Evolutionary conservation across 2,888 invertebrate genomes (phyloP), one percentile per base, ranked within the genome.

Genomic region (Uropetala carovei): DNA sequence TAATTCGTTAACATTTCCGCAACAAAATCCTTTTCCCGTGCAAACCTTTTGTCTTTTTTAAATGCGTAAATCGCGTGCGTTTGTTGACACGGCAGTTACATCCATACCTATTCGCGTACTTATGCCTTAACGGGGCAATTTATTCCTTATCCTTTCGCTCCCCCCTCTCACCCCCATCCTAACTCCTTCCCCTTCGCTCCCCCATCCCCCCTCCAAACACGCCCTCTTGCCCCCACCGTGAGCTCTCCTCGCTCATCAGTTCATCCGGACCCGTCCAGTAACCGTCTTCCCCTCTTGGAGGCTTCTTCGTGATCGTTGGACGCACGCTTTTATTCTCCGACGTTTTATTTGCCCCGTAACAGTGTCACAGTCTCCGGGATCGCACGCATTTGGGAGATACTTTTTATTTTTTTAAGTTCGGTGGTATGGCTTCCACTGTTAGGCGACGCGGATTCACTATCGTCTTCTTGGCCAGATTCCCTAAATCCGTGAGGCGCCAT

Each of bases 191-290:
- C 7, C 83, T 27, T 22, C 59, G 13, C 13, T 59, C 57, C 14
- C 22, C 60, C 14, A 59, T 59, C 86, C 30, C 59, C 86, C 11
- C 27, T 11, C 5, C 30, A 5, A 13, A 58, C 59, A n/a, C 27
- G 22, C 13, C 43, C 89, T 64, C n/a, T 56, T 56, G 43, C 82
- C 82, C 30, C 82, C 14, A 16, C 43, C 30, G 1, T n/a, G 68
- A 68, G 22, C 68, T 11, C 27, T 27, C 59, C 82, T 27, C 30
- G 22, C 58, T 59, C 86, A 86, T 27, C 58, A 85, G 57, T 30
- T 30, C 86, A 30, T 86, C 30, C 60, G 57, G 30, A 60, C 86
- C 60, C 89, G 18, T 89, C 43, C 89, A 18, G 18, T 56, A 18
- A 30, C n/a, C 60, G 18, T 59, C 60, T 30, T 59, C 60, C 59